Evolutionary conservation across 2,113 vertebrate genomes (phyloP), one percentile per base, ranked within the genome.

Genomic region (Crotalus viridis): DNA sequence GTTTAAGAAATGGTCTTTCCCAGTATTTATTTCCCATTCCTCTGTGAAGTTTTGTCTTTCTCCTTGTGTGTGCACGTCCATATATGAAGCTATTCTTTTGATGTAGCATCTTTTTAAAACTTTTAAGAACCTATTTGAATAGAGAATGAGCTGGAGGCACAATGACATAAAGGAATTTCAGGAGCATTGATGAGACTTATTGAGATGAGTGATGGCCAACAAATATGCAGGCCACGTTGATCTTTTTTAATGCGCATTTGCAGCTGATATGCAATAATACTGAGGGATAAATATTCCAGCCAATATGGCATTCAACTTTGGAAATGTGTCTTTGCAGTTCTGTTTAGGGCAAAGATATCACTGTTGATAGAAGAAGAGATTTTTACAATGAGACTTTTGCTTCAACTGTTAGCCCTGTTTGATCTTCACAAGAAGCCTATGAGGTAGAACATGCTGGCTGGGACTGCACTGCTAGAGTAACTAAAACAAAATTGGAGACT

Each of bases 1-100:
- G 17, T 93, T 95, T 85, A 48, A 51, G n/a, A 54, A 26, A 26
- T 9, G 19, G 5, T 85, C 88, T 89, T 55, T 90, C 52, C 89
- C 55, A 92, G 69, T 88, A 52, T 94, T 91, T 93, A 87, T 2
- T 2, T 64, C 24, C 56, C 56, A 93, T 92, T 92, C 12, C 5
- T 61, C 10, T 86, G 64, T 28, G 90, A 87, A 85, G 24, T 33
- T 81, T 81, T 81, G 33, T 81, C 74, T 81, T 39, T 39, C 33
- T 39, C 6, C 17, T 9, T 81, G 33, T 39, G 15, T 39, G 69
- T 81, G n/a, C 15, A 19, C 1, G 13, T 39, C 7, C 69, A 43
- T 39, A 21, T 81, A 39, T 43, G 74, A 81, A 39, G 17, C 17
- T 81, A 81, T 81, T 81, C 74, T 43, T 81, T 81, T 81, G 74